Base-by-base conservation (phyloP, 2,888 invertebrate genomes). In the Luffia ferchaultella region DNA sequence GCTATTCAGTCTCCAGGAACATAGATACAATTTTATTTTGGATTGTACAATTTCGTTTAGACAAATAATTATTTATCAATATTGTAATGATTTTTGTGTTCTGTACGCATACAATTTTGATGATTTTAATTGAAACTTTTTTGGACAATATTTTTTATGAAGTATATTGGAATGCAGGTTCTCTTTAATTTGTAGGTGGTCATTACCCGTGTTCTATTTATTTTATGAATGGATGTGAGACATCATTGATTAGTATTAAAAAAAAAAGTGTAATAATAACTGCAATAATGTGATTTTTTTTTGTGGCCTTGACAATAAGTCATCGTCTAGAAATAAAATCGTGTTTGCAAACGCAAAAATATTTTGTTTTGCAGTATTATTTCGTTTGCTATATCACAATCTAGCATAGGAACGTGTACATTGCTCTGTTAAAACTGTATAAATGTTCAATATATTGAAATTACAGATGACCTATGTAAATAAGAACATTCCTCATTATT, bases 401-500 rank as follows among this genome's bases (percentile, higher is more conserved):
- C 53, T 12, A 45, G 45, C 54, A 57, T 65, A 67, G 67, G 62
- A 55, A 62, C 64, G 65, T 60, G 56, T 62, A 57, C 57, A 55
- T 59, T 55, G 51, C 51, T 54, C 55, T 55, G 53, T 54, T 47
- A 56, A 60, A 59, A 57, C 56, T 65, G 67, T 69, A 64, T 60
- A 55, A 56, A 64, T 64, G 63, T 63, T 40, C 60, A 64, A 58
- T 60, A 68, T 71, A 74, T 73, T 68, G 69, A 70, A 72, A 30
- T 7, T 30, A 30, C 30, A 30, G 30, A 30, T 30, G 18, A 44
- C 9, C n/a, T 80, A 78, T 84, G 84, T 84, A 84, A 82, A 84
- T 84, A 83, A 79, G 76, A 79, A 84, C 84, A 85, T 85, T 85
- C 84, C 84, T 84, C 80, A 78, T 74, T 78, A 73, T 72, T 76